Base-by-base conservation (phyloP, 35 echinoderm and acorn worm genomes). In the Anneissia japonica region DNA sequence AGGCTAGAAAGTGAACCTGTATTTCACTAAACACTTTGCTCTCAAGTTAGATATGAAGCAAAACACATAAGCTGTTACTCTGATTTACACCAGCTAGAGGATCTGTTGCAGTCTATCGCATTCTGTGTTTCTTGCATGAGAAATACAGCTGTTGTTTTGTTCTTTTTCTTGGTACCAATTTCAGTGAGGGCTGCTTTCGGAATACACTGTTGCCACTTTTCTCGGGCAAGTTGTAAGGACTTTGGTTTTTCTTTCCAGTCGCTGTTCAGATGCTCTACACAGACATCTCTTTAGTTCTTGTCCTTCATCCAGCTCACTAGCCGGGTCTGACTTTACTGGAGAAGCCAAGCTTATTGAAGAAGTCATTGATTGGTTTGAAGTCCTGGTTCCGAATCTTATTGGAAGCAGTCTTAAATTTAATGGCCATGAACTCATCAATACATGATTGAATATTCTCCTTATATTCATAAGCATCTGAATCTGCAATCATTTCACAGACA, bases 1-100 rank as follows among this genome's bases (percentile, higher is more conserved):
- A n/a, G n/a, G n/a, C n/a, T 19, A 7, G 30, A 73, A 23, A 93
- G 75, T 76, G 46, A 12, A 73, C 73, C 35, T n/a, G 40, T 32
- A 0, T 36, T 87, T 37, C 32, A 40, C n/a, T 30, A 3, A 9
- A 46, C 85, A 46, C 85, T 46, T 85, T 23, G 74, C 36, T 4
- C 74, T 77, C 46, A 93, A 39, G 26, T 89, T 89, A 12, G 33
- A 5, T 19, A 93, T 35, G 51, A 93, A 93, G 51, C 87, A 74
- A 1, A 90, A 35, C 2, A 93, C 92, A 81, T 90, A 93, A 13
- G 92, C 88, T 74, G 91, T 93, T 37, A 89, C 91, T 93, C 36
- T 26, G 89, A 37, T 85, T 32, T 89, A 38, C 37, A 86, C 91
- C 87, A 88, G 23, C 45, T 32, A 9, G 64, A 88, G 56, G 74